These are phyloP conservation scores for Podarcis siculus DNA, from an alignment of 2,797 vertebrate genomes.

Conservation along the genomic window DNA sequence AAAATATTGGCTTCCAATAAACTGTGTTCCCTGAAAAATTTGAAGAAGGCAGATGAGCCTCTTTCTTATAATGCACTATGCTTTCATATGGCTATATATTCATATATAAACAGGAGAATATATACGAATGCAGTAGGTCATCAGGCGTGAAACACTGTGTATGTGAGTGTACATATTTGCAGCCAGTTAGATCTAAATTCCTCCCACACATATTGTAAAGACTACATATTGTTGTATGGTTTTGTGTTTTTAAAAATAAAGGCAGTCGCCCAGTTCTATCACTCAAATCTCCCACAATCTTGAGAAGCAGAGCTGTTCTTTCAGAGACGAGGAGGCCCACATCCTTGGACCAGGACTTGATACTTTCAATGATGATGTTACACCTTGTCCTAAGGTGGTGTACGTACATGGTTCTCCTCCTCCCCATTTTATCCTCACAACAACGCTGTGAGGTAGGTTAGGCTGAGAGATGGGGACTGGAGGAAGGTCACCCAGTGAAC, in stretches of 20 bases:
- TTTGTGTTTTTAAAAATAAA: too few species aligned
- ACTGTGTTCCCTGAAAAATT: too few species aligned
- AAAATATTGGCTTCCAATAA: too few species aligned
- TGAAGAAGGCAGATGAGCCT: neutral
- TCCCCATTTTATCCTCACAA: too few species aligned
- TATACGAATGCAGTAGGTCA: neutral
- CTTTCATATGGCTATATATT: neutral
- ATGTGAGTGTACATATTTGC: neutral
- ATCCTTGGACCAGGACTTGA: neutral
- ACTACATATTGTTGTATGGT: neutral
- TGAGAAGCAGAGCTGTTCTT: neutral
- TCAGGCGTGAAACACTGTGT: neutral
- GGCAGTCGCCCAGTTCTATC: neutral
- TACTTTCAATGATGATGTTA: neutral
- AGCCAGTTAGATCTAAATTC: neutral
- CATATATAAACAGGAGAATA: neutral
- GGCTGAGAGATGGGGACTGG: too few species aligned
- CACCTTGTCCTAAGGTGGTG: too few species aligned
- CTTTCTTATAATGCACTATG: neutral
- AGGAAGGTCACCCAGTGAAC: too few species aligned
- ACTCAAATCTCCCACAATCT: neutral
- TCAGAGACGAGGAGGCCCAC: neutral
- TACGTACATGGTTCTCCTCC: too few species aligned
- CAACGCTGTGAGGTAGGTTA: too few species aligned
- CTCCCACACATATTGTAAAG: neutral